Conservation (phyloP, 2,113 vertebrate species). For the Thamnophis sirtalis region DNA sequence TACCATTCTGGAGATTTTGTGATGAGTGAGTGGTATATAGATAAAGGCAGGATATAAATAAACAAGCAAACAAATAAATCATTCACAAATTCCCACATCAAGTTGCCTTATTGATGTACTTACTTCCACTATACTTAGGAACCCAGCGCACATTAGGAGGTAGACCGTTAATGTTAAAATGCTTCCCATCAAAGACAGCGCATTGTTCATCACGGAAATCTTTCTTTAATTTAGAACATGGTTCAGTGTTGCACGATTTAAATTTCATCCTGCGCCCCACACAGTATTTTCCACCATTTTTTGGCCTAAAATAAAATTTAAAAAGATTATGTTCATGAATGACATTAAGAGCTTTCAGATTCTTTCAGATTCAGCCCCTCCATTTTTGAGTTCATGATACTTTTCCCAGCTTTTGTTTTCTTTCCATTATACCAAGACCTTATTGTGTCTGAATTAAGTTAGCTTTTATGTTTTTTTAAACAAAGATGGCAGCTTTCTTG, state of each 20-base stretch:
- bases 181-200: slow-evolving; percentile 86
- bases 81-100: fast-evolving
- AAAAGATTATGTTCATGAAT: neutral
- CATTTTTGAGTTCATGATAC: neutral
- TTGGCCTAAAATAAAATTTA: slow-evolving; percentile 75
- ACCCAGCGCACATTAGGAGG: slow-evolving; percentile 95
- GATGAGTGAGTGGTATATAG: too few relatives aligned
- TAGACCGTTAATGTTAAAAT: slow-evolving; percentile 98
- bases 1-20: too few relatives aligned
- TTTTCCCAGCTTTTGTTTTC: neutral
- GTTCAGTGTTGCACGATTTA: slow-evolving; percentile 94
- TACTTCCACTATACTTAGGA: slow-evolving; percentile 98
- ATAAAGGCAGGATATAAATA: neutral
- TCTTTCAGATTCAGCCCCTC: neutral
- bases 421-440: neutral
- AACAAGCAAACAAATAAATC: neutral
- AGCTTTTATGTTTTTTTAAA: neutral
- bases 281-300: slow-evolving; percentile 91
- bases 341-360: neutral
- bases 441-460: neutral
- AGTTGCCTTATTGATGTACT: slow-evolving; percentile 52
- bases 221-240: slow-evolving; percentile 85
- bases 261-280: slow-evolving; percentile 97
- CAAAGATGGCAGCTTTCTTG: neutral
- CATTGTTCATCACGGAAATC: slow-evolving; percentile 98